Evolutionary conservation across 2,888 invertebrate genomes (phyloP).

Genomic region (Meghimatium bilineatum): DNA sequence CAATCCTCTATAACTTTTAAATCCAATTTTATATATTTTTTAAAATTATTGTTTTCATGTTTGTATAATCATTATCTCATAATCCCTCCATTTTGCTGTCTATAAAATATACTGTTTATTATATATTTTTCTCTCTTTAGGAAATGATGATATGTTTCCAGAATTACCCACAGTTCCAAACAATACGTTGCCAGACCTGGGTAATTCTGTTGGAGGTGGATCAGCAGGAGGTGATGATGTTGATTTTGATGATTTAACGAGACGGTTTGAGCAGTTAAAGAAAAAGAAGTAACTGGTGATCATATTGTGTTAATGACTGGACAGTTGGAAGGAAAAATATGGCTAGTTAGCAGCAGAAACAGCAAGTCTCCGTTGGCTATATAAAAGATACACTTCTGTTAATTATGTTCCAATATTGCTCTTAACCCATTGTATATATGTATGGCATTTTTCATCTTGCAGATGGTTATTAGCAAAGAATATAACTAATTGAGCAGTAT

Average conservation of each 20-base stretch:
- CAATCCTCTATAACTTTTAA: too few relatives aligned
- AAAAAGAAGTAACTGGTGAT: conserved; percentile 69
- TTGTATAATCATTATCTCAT: too few relatives aligned
- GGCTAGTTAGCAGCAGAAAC: not conserved
- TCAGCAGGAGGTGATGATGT: conserved; percentile 82
- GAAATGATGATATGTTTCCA: conserved; percentile 80
- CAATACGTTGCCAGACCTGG: conserved; percentile 77
- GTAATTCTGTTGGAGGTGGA: conserved; percentile 70
- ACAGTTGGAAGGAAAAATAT: not conserved
- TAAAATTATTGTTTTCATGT: too few relatives aligned
- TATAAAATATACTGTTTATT: too few relatives aligned
- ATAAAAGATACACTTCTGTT: not conserved
- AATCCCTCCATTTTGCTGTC: too few relatives aligned
- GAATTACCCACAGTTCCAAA: conserved; percentile 89
- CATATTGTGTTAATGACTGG: not conserved
- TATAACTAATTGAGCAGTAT: too few relatives aligned
- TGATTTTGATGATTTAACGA: conserved; percentile 94
- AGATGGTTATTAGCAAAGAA: too few relatives aligned
- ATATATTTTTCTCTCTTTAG: not conserved
- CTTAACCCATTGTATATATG: not conserved
- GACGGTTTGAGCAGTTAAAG: conserved; percentile 92
- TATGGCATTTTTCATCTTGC: too few relatives aligned
- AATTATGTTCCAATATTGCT: not conserved
- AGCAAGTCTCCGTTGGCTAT: not conserved
- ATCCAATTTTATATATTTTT: too few relatives aligned